These are phyloP conservation scores for Drosophila paulistorum DNA, from an alignment of 1,140 invertebrate species.

Conservation along the genomic window DNA sequence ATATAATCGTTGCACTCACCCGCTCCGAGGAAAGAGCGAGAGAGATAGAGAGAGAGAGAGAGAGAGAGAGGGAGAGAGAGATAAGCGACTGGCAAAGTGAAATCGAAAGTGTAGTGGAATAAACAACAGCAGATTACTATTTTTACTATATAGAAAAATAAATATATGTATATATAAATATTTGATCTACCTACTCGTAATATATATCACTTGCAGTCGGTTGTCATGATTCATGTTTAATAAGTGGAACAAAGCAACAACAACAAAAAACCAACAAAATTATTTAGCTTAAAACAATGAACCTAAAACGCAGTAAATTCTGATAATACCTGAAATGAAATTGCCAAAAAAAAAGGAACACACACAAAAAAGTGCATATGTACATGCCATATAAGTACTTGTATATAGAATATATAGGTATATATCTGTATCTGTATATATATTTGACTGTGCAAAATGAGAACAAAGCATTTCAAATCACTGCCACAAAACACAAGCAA, in stretches of 20 bases:
- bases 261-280: neutral
- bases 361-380: slow-evolving; percentile 33
- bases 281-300: slow-evolving; percentile 62
- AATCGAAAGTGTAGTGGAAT: neutral
- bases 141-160: neutral
- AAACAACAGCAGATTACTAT: slow-evolving; percentile 6
- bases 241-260: slow-evolving; percentile 1
- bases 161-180: neutral
- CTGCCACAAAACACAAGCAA: slow-evolving; percentile 18
- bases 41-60: neutral
- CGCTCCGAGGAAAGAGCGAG: neutral
- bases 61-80: neutral
- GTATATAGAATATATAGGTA: slow-evolving; percentile 5
- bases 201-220: neutral
- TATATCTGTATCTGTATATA: slow-evolving; percentile 3
- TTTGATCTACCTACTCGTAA: neutral
- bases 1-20: slow-evolving; percentile 4
- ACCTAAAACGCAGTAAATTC: slow-evolving; percentile 74
- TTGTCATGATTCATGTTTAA: slow-evolving; percentile 5
- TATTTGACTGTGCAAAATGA: slow-evolving; percentile 31
- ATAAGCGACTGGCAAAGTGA: slow-evolving; percentile 2
- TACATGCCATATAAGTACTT: slow-evolving; percentile 27
- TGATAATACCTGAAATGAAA: slow-evolving; percentile 67
- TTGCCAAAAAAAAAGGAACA: slow-evolving; percentile 41
- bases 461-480: slow-evolving; percentile 77